Evolutionary conservation across 1,140 invertebrate genomes (phyloP), one percentile per base, ranked within the genome.

Genomic region (Calosoma granatense): DNA sequence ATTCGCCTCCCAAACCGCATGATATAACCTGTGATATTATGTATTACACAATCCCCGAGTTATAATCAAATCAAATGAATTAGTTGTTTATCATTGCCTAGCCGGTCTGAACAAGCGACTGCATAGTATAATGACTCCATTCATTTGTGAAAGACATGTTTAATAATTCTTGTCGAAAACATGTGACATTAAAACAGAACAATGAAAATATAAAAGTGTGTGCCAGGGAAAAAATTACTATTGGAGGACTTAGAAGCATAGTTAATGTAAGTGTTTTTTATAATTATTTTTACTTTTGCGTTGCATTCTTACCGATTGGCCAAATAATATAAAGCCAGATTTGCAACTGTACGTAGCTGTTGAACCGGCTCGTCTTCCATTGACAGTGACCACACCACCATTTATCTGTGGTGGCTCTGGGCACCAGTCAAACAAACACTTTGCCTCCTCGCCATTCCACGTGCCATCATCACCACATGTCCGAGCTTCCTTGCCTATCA

Each of bases 391-490:
- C 0, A 81, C 71, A n/a, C 87, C 88, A 0, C 90, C 88, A 4
- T 82, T 74, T 1, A 91, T 83, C 54, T 78, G 73, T 21, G 83
- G 84, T 2, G 89, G 88, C 56, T 88, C 85, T 0, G 87, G 85
- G 68, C 90, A 94, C 85, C 87, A 90, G 65, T 90, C 87, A 60
- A 90, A 88, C 20, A 92, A 72, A 69, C 90, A 94, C 63, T 87
- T 81, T 0, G 90, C 87, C 21, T 84, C 77, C 60, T 84, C 79
- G 3, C 85, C 86, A 54, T 81, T 84, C 94, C 93, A 97, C 39
- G 80, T 74, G 20, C 88, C 91, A 51, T 85, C 81, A 36, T 88
- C 82, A 0, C 78, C 78, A 70, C 94, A 97, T 19, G 75, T 78
- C n/a, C 92, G 72, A 62, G 78, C 81, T 21, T 81, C 76, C 20